Evolutionary conservation across 1,140 invertebrate species (phyloP), one percentile per base, ranked within the genome.

Genomic region (Dysdera silvatica): DNA sequence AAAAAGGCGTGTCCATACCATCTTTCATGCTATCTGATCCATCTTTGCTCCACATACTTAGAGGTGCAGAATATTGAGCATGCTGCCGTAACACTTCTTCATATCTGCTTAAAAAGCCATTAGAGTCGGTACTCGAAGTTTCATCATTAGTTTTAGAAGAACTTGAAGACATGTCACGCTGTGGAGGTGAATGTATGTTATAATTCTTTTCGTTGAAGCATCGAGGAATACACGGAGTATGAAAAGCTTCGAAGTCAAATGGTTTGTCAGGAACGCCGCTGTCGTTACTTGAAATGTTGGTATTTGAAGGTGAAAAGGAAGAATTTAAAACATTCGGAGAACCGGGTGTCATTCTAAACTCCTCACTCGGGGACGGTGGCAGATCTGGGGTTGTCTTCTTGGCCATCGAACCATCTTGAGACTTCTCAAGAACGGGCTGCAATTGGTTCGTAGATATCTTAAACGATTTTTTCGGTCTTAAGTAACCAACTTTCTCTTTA

Each of bases 181-280:
- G 86, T 0, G 86, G 86, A 2, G 86, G 85, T 32, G 86, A 87
- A 10, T 85, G 85, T 32, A 86, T 84, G 61, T 80, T 82, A 75
- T 87, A 87, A 67, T 87, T 83, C 61, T 81, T 80, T 73, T 87
- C 84, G 45, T 82, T 83, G 23, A 23, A 61, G 28, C 65, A 66
- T 20, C 48, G 31, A 0, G 65, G 58, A 26, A 57, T 61, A 35
- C 53, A 55, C 6, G 61, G 61, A 29, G 61, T 56, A 24, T 63
- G 53, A 49, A 63, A 63, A 4, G 61, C 61, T 63, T 63, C 61
- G 33, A 63, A 63, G 41, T 63, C 61, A 29, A 63, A 63, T 24
- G 55, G 52, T 20, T 63, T 40, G 12, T 29, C 35, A n/a, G n/a
- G n/a, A n/a, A n/a, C n/a, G n/a, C n/a, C n/a, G n/a, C n/a, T n/a